phyloP scores from a whole-genome alignment of 2,888 invertebrate species.

The Amphimallon solstitiale region DNA sequence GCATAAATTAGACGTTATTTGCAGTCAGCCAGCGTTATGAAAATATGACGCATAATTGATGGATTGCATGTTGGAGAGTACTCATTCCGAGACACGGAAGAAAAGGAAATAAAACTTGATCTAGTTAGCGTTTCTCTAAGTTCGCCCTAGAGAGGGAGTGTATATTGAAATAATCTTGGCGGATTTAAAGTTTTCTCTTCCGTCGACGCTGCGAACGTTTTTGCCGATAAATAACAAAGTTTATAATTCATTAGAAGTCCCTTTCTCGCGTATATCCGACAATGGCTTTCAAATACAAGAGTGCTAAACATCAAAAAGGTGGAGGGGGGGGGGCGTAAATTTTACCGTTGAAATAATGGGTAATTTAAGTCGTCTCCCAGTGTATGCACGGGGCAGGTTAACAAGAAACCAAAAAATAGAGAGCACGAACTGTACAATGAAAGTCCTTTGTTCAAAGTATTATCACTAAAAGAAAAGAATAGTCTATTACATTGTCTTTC shows the following conservation, averaged over 20 bases:
- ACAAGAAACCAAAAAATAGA: too few relatives aligned
- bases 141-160: neutral
- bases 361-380: too few relatives aligned
- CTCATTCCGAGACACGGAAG: neutral
- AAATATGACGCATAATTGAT: constrained; percentile 4
- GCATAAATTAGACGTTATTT: neutral
- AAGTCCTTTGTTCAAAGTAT: too few relatives aligned
- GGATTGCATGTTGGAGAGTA: neutral
- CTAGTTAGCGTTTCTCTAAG: neutral
- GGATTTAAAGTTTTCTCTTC: constrained; percentile 5
- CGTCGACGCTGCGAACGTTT: neutral
- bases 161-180: constrained; percentile 12
- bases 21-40: neutral
- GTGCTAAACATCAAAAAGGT: neutral
- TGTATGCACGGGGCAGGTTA: too few relatives aligned
- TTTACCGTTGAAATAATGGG: neutral
- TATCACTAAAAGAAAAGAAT: too few relatives aligned
- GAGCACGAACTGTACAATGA: too few relatives aligned
- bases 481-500: too few relatives aligned
- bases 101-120: constrained; percentile 10
- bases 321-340: neutral
- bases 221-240: constrained; percentile 28
- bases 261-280: neutral
- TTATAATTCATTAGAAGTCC: constrained; percentile 29
- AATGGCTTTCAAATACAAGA: neutral